Percentiles rank a stretch among this genome's conserved stretches.
Evolutionary conservation across 1,140 invertebrate species (phyloP).

Genomic region (Pseudomyrmex gracilis): DNA sequence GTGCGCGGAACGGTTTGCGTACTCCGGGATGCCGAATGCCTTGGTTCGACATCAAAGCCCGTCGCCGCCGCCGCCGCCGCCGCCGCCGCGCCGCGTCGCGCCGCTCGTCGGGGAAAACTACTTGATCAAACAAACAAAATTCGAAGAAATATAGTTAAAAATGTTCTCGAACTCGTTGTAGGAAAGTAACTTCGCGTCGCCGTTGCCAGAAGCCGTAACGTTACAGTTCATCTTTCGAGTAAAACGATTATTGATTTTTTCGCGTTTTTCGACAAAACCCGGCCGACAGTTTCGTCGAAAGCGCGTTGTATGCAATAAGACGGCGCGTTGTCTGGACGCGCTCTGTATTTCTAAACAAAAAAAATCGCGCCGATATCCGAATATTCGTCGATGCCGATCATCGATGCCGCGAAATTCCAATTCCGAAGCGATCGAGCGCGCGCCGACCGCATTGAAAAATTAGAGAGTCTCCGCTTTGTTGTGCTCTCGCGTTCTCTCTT

Average conservation of each 20-base stretch:
- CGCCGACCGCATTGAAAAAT: conserved; percentile 39
- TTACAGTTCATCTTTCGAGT: conserved; percentile 46
- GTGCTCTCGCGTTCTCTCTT: background rate
- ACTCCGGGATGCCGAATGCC: conserved; percentile 26
- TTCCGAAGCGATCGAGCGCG: background rate
- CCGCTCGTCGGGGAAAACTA: conserved; percentile 22
- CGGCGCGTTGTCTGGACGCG: background rate
- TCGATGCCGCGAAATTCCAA: conserved; percentile 4
- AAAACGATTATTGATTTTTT: conserved; percentile 51
- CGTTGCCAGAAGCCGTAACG: conserved; percentile 46
- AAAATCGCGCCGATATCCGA: conserved; percentile 42
- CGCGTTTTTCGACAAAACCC: too few relatives aligned
- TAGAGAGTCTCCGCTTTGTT: conserved; percentile 17
- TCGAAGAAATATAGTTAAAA: conserved; percentile 61
- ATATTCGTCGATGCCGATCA: conserved; percentile 23
- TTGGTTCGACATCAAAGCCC: conserved; percentile 53
- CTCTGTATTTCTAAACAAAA: conserved; percentile 3
- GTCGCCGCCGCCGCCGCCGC: background rate
- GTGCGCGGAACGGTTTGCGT: conserved; percentile 45
- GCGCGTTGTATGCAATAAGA: conserved; percentile 29
- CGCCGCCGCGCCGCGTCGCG: too few relatives aligned
- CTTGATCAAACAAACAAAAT: conserved; percentile 61
- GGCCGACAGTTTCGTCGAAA: conserved; percentile 35
- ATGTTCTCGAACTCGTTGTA: conserved; percentile 6
- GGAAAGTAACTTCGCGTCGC: conserved; percentile 38